phyloP scores from a whole-genome alignment of 2,113 vertebrate species.

The Apteryx owenii region DNA sequence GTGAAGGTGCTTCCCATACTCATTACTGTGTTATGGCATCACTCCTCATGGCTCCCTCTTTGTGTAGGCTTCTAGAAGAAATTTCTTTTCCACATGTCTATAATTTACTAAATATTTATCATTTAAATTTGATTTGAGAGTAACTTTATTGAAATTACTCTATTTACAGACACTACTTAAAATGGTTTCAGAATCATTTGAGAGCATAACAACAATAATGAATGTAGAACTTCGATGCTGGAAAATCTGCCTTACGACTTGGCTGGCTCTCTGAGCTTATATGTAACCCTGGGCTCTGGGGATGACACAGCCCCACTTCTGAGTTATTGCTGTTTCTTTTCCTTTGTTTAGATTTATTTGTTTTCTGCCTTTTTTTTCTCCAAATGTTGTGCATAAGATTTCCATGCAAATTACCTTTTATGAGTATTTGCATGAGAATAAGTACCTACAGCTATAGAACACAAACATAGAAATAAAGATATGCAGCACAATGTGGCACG shows the following conservation, averaged over 20 bases:
- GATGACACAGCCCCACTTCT: background rate
- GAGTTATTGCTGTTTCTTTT: background rate
- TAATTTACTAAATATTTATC: background rate
- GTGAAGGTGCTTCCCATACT: background rate
- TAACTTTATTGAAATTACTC: background rate
- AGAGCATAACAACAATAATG: background rate
- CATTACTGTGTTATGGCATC: background rate
- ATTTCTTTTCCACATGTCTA: background rate
- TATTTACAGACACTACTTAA: background rate
- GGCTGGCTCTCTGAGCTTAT: background rate
- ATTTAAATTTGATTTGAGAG: background rate
- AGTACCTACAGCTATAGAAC: background rate
- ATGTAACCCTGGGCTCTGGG: background rate
- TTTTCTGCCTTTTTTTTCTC: background rate
- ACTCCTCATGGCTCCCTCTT: background rate
- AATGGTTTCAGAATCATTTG: background rate
- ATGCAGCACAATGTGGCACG: background rate
- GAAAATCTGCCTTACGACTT: background rate
- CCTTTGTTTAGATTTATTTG: background rate
- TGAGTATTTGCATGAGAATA: background rate
- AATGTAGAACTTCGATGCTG: background rate
- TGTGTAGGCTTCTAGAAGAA: background rate
- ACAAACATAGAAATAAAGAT: background rate
- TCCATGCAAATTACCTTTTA: background rate
- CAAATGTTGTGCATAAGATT: background rate